Evolutionary conservation across 2,797 vertebrate species (phyloP).

Genomic region (Ambastaia sidthimunki): DNA sequence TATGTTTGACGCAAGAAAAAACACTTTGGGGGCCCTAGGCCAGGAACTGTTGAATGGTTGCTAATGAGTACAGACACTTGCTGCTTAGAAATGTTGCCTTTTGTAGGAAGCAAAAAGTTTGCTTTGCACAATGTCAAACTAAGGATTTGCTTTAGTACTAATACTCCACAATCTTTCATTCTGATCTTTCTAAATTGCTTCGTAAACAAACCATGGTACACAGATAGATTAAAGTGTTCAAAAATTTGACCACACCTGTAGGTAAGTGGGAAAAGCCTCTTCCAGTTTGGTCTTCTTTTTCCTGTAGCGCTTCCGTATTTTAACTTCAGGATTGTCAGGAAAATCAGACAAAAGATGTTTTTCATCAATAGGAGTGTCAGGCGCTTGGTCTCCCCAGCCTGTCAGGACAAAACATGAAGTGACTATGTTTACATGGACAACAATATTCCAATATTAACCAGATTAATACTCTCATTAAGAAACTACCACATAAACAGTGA

Average conservation of each 20-base stretch:
- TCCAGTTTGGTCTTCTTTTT: constrained; percentile 99
- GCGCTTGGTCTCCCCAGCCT: constrained; percentile 90
- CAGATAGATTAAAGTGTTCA: not conserved
- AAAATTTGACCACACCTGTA: constrained; percentile 82
- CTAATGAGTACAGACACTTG: not conserved
- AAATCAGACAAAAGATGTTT: constrained; percentile 83
- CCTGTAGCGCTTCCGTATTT: constrained; percentile 95
- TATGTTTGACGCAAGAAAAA: too few species aligned
- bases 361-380: constrained; percentile 86
- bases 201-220: too few species aligned
- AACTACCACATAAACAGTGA: too few species aligned
- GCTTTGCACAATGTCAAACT: not conserved
- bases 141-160: not conserved
- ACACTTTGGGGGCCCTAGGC: too few species aligned
- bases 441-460: too few species aligned
- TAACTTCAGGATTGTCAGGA: constrained; percentile 78
- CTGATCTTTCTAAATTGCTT: too few species aligned
- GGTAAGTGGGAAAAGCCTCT: constrained; percentile 93
- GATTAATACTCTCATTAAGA: too few species aligned
- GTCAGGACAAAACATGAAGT: constrained; percentile 5
- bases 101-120: not conserved
- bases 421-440: too few species aligned
- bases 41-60: constrained; percentile 7
- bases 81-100: constrained; percentile 1
- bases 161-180: too few species aligned